Evolutionary conservation across 2,888 invertebrate species (phyloP).

Genomic region (Drosophila parthenogenetica): DNA sequence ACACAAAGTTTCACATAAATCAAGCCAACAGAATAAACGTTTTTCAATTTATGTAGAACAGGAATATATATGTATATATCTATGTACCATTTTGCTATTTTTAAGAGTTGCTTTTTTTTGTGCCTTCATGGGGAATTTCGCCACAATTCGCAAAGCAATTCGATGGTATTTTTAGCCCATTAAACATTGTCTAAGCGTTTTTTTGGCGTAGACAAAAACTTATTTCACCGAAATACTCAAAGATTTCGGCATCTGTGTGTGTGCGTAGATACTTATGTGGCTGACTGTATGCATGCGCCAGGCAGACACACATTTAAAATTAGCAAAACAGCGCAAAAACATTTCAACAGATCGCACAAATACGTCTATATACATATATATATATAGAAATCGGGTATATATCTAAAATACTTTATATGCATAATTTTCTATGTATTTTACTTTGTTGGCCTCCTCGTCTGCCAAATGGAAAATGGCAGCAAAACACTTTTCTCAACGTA

Average conservation of each 20-base stretch:
- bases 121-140: conserved; percentile 64
- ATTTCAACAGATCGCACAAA: conserved; percentile 32
- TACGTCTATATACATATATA: conserved; percentile 15
- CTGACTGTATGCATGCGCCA: conserved; percentile 20
- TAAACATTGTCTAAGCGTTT: conserved; percentile 65
- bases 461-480: conserved; percentile 60
- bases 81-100: neutral
- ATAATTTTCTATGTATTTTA: neutral
- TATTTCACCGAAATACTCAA: conserved; percentile 35
- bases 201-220: conserved; percentile 48
- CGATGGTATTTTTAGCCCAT: conserved; percentile 52
- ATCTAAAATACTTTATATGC: too few species aligned
- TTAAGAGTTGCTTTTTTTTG: conserved; percentile 18
- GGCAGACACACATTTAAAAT: conserved; percentile 53
- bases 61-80: neutral
- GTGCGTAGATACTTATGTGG: conserved; percentile 21
- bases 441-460: conserved; percentile 46
- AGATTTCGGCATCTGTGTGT: conserved; percentile 25
- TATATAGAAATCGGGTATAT: neutral
- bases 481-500: conserved; percentile 23
- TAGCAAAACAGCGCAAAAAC: conserved; percentile 57
- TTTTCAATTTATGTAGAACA: conserved; percentile 1
- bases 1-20: conserved; percentile 1
- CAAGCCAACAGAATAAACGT: neutral
- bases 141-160: conserved; percentile 50